Base-by-base conservation (phyloP, 2,888 invertebrate genomes). In the Campaea margaritaria region DNA sequence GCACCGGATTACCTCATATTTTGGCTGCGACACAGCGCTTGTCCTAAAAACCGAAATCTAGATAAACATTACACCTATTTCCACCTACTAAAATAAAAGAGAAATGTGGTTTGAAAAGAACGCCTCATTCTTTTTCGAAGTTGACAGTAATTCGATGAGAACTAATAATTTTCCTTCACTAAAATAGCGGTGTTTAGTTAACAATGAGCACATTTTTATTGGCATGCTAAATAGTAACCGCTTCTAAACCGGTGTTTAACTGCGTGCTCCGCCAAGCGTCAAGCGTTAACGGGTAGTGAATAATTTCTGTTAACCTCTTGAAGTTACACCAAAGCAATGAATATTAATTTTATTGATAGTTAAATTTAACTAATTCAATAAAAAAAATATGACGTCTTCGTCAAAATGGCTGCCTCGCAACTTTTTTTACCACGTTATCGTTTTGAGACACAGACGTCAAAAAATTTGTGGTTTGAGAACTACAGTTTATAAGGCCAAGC, bases 181-280 rank as follows among this genome's bases (percentile, higher is more conserved):
- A 21, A 50, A 28, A 43, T 55, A 62, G 62, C 64, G 63, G 65
- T 64, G 61, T 72, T 68, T 71, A 68, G 66, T 72, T 69, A 67
- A 66, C 70, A 76, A 77, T 70, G 72, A 65, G 70, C 68, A 75
- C 64, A 64, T 64, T 67, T 54, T 62, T 64, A 71, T 68, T 64
- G 55, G 58, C 66, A 67, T 67, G 64, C 63, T 69, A 68, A 67
- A 74, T 75, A 74, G 70, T 75, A 78, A 80, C 82, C 74, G 80
- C 73, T 78, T 70, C 75, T 76, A 70, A 82, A 86, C 82, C 82
- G 83, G 79, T 80, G 74, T 75, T 81, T 82, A 85, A 85, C 86
- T 81, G 86, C 83, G 73, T 79, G 81, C 85, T 82, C 76, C 63
- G 65, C 76, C 72, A 77, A 84, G 79, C 86, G 81, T 76, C 79